Conservation (phyloP, 37 sponge, comb jelly and placozoan genomes). For the Mnemiopsis leidyi region DNA sequence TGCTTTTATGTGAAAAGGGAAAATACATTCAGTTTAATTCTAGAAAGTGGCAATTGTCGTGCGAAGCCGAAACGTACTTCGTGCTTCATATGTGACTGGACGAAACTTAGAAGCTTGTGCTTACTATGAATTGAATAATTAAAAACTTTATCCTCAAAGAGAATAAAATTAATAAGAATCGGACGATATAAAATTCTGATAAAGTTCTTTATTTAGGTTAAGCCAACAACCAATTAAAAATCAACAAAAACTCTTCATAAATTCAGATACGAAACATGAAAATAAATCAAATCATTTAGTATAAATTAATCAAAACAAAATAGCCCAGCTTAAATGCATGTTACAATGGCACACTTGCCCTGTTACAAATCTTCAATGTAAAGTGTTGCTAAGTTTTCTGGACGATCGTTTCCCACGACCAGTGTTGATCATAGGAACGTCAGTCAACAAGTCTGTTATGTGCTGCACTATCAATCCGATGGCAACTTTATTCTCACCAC, state of each 20-base stretch:
- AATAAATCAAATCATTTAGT: neutral
- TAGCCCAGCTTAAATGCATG: too few relatives aligned
- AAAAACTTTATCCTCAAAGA: too few relatives aligned
- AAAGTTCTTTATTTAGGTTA: neutral
- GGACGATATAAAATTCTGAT: neutral
- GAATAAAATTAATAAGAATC: too few relatives aligned
- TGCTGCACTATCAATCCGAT: conserved; percentile 91
- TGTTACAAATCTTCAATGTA: conserved; percentile 2
- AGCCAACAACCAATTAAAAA: neutral
- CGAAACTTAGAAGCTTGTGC: too few relatives aligned
- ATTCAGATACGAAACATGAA: neutral
- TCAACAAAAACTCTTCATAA: neutral
- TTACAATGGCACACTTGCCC: too few relatives aligned
- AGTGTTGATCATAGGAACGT: conserved; percentile 16
- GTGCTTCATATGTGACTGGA: too few relatives aligned
- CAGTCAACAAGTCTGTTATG: conserved; percentile 80
- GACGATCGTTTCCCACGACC: neutral
- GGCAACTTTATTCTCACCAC: conserved; percentile 87
- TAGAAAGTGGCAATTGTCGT: too few relatives aligned
- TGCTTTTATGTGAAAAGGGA: too few relatives aligned
- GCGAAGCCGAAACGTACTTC: too few relatives aligned
- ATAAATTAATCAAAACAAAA: neutral
- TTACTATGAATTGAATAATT: too few relatives aligned
- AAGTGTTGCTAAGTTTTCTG: conserved; percentile 31
- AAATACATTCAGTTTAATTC: too few relatives aligned